Base-by-base conservation (phyloP, 1,140 invertebrate genomes). In the Drosophila persimilis region DNA sequence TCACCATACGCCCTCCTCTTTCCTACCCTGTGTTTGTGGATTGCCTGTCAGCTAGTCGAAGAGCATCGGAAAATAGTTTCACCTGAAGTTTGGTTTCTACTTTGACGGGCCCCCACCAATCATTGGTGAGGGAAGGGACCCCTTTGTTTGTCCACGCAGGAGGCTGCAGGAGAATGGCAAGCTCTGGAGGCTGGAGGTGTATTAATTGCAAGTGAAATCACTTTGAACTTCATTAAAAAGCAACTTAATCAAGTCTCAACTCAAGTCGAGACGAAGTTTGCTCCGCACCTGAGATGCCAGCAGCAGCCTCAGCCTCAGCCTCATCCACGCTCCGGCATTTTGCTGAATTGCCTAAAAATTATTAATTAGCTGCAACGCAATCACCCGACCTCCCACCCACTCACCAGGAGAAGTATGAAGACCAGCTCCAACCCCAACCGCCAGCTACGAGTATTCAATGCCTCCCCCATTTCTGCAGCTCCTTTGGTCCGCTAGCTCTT, bases 221-320 rank as follows among this genome's bases (percentile, higher is more conserved):
- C 81, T 86, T 86, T 86, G 83, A 86, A 86, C 78, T 86, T 88
- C 81, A 86, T 86, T 86, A 88, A 86, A 86, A 88, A 74, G 70
- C 78, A 83, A 83, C 78, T 83, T 86, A 86, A 86, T 86, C 81
- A 86, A 88, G 59, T 88, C 31, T 35, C 73, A 65, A 81, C 64
- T 69, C 66, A 62, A 65, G 62, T 67, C 55, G 65, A 46, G 35
- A 9, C 50, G 35, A 86, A 86, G 55, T 85, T 85, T 86, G 58
- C 71, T 13, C 11, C 35, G 35, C 48, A 65, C 71, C 60, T 41
- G 52, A 51, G 55, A 35, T 24, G 7, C 43, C 53, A 48, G 22
- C 55, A 50, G 26, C 54, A 20, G 24, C 4, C 7, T 2, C 58
- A 13, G 41, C 6, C 24, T 4, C n/a, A 9, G 2, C 46, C 9